Base-by-base conservation (phyloP, 2,797 vertebrate species). In the Eremophila alpestris region DNA sequence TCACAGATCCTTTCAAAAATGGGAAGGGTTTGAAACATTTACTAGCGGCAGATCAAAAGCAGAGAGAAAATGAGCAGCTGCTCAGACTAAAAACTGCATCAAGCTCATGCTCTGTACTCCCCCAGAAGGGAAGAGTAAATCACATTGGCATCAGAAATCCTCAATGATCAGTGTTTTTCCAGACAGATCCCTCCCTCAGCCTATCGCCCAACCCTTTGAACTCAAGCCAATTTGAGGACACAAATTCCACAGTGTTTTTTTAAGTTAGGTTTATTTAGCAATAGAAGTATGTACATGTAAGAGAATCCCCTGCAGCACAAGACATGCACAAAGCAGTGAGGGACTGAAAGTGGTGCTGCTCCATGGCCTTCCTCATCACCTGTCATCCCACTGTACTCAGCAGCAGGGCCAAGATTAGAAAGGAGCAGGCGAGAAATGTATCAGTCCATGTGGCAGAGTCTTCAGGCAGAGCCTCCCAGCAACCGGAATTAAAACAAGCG, bases 401-500 rank as follows among this genome's bases (percentile, higher is more conserved):
- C 88, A 41, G 97, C 91, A 91, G 55, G 75, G 89, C 96, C 90
- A 93, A 97, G 83, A 93, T 95, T 93, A 97, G 94, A 95, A 97
- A 96, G 58, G 69, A 91, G 94, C 89, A 95, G 89, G 96, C 41
- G 81, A 97, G 87, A 96, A 95, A 88, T 94, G 5, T 59, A 95
- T 95, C 96, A 96, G 96, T 97, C 91, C 96, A 95, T 77, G 52
- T 85, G 85, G 94, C 94, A 97, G 93, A 97, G 87, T 94, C 94
- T 95, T 96, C 86, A 60, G 87, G 79, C 55, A 80, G 69, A 93
- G 83, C 92, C 95, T 90, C 65, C 62, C 86, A 59, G 64, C 74
- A 65, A 80, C 76, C 7, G 1, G 60, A 84, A 95, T 99, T 98
- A 99, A 97, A 98, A 99, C 91, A 99, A 98, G 91, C 98, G 98